A percentile compares a stretch with the other conserved stretches of the same genome.
Conservation (phyloP, 2,113 vertebrate genomes). For the Orthonyx spaldingii region DNA sequence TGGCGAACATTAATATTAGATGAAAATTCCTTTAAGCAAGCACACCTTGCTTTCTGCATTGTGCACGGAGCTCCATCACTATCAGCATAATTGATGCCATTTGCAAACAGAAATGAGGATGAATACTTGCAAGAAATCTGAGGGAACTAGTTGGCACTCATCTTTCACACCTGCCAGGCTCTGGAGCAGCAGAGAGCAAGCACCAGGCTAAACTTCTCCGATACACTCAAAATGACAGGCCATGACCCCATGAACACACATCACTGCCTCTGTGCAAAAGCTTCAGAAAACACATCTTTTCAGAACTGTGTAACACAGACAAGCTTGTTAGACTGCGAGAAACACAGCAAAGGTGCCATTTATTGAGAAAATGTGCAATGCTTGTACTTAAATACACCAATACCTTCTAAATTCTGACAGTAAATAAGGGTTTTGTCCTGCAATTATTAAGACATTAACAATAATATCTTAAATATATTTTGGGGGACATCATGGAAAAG, state of each 20-base stretch:
- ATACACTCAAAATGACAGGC: background rate
- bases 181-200: background rate
- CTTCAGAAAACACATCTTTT: background rate
- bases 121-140: background rate
- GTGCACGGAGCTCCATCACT: rapidly evolving
- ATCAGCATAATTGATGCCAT: rapidly evolving
- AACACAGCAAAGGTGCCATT: background rate
- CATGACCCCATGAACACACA: rapidly evolving
- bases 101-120: background rate
- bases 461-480: background rate
- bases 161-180: background rate
- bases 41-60: background rate
- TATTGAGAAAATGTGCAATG: background rate
- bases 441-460: background rate
- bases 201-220: background rate
- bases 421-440: background rate
- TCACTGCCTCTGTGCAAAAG: background rate
- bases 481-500: background rate
- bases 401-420: background rate
- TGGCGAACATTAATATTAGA: background rate
- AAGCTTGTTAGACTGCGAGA: background rate
- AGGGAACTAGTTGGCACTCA: background rate
- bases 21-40: background rate
- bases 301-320: background rate
- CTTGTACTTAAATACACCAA: background rate